phyloP scores from a whole-genome alignment of 2,797 vertebrate species.

The Netta rufina region DNA sequence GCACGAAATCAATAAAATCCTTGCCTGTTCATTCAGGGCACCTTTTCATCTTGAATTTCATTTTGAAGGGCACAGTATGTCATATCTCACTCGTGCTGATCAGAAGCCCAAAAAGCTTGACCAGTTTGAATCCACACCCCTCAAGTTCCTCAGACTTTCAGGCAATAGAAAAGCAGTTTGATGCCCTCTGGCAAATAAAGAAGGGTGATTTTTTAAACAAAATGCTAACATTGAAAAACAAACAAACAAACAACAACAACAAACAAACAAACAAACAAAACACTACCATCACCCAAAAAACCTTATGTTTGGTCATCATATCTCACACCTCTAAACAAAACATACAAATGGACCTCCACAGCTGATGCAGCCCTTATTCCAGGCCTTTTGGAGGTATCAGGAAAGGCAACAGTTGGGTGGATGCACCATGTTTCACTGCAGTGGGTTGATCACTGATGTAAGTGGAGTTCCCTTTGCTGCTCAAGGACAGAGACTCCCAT shows the following conservation, averaged over 20 bases:
- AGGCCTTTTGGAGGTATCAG: not conserved
- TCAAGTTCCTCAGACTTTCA: not conserved
- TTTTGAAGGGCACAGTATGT: not conserved
- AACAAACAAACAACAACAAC: no score
- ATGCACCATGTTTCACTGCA: fast-evolving
- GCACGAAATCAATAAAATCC: not conserved
- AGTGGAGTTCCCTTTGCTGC: not conserved
- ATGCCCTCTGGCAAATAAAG: not conserved
- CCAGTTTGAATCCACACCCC: not conserved
- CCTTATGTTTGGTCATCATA: not conserved
- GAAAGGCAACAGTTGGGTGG: not conserved
- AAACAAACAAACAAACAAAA: not conserved
- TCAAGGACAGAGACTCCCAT: not conserved
- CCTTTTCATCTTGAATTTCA: not conserved
- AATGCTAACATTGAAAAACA: not conserved
- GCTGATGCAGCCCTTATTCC: not conserved
- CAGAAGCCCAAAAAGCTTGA: not conserved
- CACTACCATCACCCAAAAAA: fast-evolving
- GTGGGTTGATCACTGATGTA: not conserved
- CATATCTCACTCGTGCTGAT: not conserved
- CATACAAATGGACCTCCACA: not conserved
- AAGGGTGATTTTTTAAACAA: not conserved
- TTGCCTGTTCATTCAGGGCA: not conserved
- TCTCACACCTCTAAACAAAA: not conserved
- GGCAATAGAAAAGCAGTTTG: not conserved